Percentiles rank a stretch among this genome's conserved stretches.
Conservation (phyloP, 2,888 invertebrate species). For the Rotaria socialis region DNA sequence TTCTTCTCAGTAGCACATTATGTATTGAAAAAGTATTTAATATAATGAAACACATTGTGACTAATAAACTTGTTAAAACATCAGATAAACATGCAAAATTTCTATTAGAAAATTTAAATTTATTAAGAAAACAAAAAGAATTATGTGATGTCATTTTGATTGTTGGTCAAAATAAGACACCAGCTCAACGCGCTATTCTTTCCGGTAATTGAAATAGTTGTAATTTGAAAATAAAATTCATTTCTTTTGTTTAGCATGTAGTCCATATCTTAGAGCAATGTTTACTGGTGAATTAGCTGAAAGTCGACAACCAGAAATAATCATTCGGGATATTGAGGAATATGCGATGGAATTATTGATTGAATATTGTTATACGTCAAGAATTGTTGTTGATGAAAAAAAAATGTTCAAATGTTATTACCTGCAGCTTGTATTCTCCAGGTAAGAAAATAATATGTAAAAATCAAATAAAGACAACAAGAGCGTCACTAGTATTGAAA, state of each 20-base stretch:
- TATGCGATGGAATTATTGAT: conserved; percentile 79
- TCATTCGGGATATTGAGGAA: conserved; percentile 92
- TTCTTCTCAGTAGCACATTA: no score
- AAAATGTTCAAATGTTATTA: conserved; percentile 57
- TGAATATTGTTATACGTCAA: conserved; percentile 96
- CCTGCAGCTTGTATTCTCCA: conserved; percentile 87
- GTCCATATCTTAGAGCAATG: conserved; percentile 88
- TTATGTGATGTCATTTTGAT: conserved; percentile 93
- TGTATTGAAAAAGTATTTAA: no score
- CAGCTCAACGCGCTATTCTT: conserved; percentile 72
- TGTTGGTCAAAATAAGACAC: conserved; percentile 86
- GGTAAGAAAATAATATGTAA: conserved; percentile 59
- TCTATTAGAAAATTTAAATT: conserved; percentile 39
- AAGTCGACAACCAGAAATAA: conserved; percentile 93
- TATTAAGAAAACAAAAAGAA: conserved; percentile 62
- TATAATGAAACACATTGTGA: no score
- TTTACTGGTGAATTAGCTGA: conserved; percentile 89
- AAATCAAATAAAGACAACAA: no score
- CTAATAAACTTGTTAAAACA: conserved; percentile 42
- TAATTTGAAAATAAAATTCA: no score
- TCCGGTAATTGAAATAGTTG: conserved; percentile 68
- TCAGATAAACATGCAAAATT: conserved; percentile 40
- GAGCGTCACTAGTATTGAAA: no score
- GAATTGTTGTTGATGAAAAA: conserved; percentile 71
- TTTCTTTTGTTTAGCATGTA: not conserved